Evolutionary conservation across 2,113 vertebrate genomes (phyloP).

Genomic region (Dendropsophus ebraccatus): DNA sequence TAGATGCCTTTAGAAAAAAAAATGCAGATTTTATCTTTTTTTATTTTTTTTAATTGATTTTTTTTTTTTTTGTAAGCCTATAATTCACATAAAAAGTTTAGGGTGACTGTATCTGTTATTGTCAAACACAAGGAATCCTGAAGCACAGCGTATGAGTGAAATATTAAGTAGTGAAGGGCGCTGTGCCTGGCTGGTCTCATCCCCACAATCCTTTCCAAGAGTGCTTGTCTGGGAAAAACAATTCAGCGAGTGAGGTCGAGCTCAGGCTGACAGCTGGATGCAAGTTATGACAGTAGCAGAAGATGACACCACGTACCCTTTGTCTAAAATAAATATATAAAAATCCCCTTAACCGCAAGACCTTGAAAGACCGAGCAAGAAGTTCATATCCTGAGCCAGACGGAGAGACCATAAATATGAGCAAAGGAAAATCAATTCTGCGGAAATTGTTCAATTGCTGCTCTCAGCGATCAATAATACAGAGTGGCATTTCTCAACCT

Average conservation of each 20-base stretch:
- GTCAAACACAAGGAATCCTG: too few species aligned
- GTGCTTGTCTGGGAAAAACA: conserved; percentile 30
- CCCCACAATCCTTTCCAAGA: background rate
- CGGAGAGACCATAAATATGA: conserved; percentile 14
- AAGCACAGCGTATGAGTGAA: background rate
- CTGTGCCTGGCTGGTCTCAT: conserved; percentile 8
- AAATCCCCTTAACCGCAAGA: conserved; percentile 40
- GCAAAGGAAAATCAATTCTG: background rate
- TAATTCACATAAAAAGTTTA: too few species aligned
- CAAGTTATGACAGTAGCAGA: conserved; percentile 40
- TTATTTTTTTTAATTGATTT: too few species aligned
- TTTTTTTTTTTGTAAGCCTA: too few species aligned
- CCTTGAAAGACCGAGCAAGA: conserved; percentile 11
- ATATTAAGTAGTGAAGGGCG: background rate
- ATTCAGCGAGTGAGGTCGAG: conserved; percentile 29
- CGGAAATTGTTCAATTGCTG: background rate
- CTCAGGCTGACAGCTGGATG: conserved; percentile 25
- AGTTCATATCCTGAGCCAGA: conserved; percentile 22
- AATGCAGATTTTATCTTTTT: too few species aligned
- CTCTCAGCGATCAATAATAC: background rate
- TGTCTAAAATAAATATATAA: conserved; percentile 49
- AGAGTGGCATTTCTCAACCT: too few species aligned
- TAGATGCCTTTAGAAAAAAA: too few species aligned
- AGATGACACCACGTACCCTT: conserved; percentile 34
- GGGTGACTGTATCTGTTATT: too few species aligned